Conservation (phyloP, 2,113 vertebrate species). For the Nerophis lumbriciformis region DNA sequence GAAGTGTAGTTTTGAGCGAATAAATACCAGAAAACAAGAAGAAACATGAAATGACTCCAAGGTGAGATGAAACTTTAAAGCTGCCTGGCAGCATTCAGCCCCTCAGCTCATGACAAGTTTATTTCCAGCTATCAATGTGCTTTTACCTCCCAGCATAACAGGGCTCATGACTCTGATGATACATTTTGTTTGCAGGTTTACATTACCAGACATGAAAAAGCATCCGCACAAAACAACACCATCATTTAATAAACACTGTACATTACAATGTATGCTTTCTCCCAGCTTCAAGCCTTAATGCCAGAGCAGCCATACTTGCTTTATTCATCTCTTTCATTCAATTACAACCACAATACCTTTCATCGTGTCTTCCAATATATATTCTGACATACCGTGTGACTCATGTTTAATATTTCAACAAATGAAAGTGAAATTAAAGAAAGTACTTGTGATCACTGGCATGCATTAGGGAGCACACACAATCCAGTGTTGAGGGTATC, state of each 20-base stretch:
- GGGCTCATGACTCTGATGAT: constrained; percentile 2
- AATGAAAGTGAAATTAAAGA: constrained; percentile 22
- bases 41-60: constrained; percentile 25
- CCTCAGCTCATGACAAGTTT: constrained; percentile 32
- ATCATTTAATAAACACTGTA: too few relatives aligned
- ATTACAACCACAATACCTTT: background rate
- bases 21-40: constrained; percentile 41
- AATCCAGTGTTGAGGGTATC: background rate
- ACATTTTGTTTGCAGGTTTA: constrained; percentile 20
- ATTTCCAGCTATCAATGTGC: constrained; percentile 31
- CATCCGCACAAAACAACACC: background rate
- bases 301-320: background rate
- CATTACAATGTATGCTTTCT: too few relatives aligned
- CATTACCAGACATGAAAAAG: background rate
- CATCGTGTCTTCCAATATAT: background rate
- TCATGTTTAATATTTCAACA: constrained; percentile 5
- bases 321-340: background rate
- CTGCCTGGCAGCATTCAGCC: constrained; percentile 30
- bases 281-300: too few relatives aligned
- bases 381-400: background rate
- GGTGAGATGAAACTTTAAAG: constrained; percentile 49
- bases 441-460: constrained; percentile 24
- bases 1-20: constrained; percentile 34
- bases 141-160: constrained; percentile 29
- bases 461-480: constrained; percentile 1